phyloP scores from a whole-genome alignment of 1,140 invertebrate species.

The Papilio dardanus region DNA sequence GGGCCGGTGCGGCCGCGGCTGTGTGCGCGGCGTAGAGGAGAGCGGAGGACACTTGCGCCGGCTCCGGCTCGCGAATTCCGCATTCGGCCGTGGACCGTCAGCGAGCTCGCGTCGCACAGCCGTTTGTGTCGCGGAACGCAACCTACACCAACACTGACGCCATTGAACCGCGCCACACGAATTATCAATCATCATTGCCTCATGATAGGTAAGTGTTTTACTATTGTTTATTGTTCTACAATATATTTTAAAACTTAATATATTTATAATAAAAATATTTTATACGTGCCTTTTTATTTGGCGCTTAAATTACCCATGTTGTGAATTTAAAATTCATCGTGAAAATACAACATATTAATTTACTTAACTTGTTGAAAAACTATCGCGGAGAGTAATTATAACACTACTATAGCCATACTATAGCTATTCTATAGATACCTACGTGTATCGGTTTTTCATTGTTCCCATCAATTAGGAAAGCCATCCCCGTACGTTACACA shows the following conservation, averaged over 20 bases:
- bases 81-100: conserved; percentile 58
- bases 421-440: background rate
- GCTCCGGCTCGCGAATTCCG: conserved; percentile 45
- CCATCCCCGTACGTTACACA: conserved; percentile 33
- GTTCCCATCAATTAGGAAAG: conserved; percentile 22
- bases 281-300: conserved; percentile 28
- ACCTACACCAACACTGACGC: conserved; percentile 74
- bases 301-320: background rate
- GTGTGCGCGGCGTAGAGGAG: conserved; percentile 46
- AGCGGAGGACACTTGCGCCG: conserved; percentile 53
- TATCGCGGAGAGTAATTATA: too few relatives aligned
- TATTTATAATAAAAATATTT: conserved; percentile 12
- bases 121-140: conserved; percentile 51
- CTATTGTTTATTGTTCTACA: conserved; percentile 38
- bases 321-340: background rate
- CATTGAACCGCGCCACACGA: conserved; percentile 63
- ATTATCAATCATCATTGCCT: conserved; percentile 58
- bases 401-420: background rate
- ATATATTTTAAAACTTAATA: conserved; percentile 12
- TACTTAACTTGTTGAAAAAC: too few relatives aligned
- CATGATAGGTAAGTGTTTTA: conserved; percentile 72
- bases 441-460: background rate
- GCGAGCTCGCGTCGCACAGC: conserved; percentile 50
- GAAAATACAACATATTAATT: background rate
- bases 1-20: background rate